A percentile compares a stretch with the other conserved stretches of the same genome.
phyloP scores from a whole-genome alignment of 1,140 invertebrate genomes.

The Platorchestia sp. region DNA sequence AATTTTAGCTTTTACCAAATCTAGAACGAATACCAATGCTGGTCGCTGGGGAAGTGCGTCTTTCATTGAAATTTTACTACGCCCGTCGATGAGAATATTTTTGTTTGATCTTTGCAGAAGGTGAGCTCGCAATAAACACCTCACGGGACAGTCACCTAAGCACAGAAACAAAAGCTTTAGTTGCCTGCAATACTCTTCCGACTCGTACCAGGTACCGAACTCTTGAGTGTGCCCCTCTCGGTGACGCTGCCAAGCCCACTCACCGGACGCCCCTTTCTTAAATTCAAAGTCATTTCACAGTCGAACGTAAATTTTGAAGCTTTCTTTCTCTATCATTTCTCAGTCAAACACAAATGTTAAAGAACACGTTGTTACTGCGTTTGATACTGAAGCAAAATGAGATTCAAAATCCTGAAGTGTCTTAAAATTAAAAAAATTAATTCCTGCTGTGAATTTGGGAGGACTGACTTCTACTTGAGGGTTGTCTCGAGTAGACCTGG shows the following conservation, averaged over 20 bases:
- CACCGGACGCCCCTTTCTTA: not conserved
- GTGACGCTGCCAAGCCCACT: not conserved
- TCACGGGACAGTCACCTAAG: constrained; percentile 17
- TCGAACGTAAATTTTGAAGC: not conserved
- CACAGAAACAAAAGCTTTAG: not conserved
- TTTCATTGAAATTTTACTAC: not conserved
- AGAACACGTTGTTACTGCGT: not conserved
- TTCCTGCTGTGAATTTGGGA: not conserved
- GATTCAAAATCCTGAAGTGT: no score
- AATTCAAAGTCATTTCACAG: no score
- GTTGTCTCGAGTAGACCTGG: not conserved
- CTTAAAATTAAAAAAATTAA: no score
- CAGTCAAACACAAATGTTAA: not conserved
- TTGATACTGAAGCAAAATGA: no score
- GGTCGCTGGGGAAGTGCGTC: no score
- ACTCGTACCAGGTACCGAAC: not conserved
- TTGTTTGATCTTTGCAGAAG: constrained; percentile 34
- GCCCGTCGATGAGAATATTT: not conserved
- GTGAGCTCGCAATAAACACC: constrained; percentile 36
- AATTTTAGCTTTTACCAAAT: not conserved
- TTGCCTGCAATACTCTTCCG: not conserved
- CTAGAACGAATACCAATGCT: not conserved
- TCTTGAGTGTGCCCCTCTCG: not conserved
- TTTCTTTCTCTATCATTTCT: not conserved
- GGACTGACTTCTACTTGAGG: not conserved